A percentile compares a stretch with the other conserved stretches of the same genome.
phyloP scores from a whole-genome alignment of 92 coral and sea anemone genomes.

The Epizoanthus rinbou region DNA sequence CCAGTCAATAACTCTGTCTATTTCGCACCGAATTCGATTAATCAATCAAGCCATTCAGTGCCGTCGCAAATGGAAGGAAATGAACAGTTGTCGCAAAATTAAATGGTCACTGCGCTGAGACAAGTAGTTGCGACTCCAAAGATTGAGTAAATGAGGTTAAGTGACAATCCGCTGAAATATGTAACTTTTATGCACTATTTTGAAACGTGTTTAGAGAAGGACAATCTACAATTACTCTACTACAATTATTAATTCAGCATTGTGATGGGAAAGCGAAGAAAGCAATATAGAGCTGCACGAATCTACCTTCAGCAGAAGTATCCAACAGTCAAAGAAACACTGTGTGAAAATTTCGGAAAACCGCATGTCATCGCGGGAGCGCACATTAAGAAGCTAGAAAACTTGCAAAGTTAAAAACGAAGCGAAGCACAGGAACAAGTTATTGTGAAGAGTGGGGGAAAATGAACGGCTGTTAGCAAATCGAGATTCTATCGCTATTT shows the following conservation, averaged over 20 bases:
- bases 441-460: no score
- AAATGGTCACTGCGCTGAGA: constrained; percentile 48
- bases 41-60: not conserved
- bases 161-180: constrained; percentile 62
- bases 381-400: constrained; percentile 58
- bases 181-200: constrained; percentile 65
- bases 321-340: constrained; percentile 52
- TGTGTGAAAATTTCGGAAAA: constrained; percentile 70
- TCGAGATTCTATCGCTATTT: no score
- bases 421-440: no score
- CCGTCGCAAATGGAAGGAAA: constrained; percentile 6
- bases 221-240: constrained; percentile 49
- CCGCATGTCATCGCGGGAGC: constrained; percentile 72
- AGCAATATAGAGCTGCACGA: constrained; percentile 68
- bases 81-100: not conserved
- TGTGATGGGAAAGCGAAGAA: constrained; percentile 74
- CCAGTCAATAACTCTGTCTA: not conserved
- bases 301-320: constrained; percentile 58
- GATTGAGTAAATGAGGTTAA: constrained; percentile 62
- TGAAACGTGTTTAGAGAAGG: constrained; percentile 57
- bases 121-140: constrained; percentile 59
- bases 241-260: constrained; percentile 68
- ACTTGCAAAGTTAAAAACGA: constrained; percentile 50
- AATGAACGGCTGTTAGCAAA: no score
- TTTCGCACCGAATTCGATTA: not conserved